These are phyloP conservation scores for Ancistrus triradiatus DNA, from an alignment of 2,113 vertebrate species.

Conservation along the genomic window DNA sequence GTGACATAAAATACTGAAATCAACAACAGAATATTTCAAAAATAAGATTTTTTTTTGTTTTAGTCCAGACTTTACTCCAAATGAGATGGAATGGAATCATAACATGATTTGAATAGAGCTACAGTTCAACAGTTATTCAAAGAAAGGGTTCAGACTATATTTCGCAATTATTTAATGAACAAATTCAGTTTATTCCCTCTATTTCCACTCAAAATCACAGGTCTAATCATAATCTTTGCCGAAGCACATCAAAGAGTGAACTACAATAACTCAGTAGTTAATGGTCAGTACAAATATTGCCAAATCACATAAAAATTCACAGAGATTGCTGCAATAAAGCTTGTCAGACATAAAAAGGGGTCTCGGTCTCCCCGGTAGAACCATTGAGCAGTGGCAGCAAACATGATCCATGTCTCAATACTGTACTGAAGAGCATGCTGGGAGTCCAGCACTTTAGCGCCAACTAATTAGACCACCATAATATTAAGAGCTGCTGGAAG, in stretches of 20 bases:
- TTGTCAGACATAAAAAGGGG: slow-evolving; percentile 44
- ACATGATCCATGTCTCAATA: slow-evolving; percentile 53
- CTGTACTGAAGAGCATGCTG: slow-evolving; percentile 51
- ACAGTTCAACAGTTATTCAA: too few relatives aligned
- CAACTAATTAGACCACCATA: slow-evolving; percentile 59
- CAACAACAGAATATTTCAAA: too few relatives aligned
- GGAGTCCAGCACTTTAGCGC: slow-evolving; percentile 48
- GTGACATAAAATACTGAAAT: too few relatives aligned
- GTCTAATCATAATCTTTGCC: slow-evolving; percentile 28
- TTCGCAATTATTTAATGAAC: too few relatives aligned
- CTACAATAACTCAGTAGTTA: slow-evolving; percentile 31
- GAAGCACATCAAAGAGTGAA: slow-evolving; percentile 32
- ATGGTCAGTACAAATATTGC: slow-evolving; percentile 40
- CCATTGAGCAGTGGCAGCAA: slow-evolving; percentile 44
- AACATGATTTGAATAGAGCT: too few relatives aligned
- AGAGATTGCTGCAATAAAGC: slow-evolving; percentile 48
- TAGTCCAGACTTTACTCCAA: too few relatives aligned
- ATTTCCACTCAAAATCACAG: too few relatives aligned
- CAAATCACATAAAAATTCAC: slow-evolving; percentile 45
- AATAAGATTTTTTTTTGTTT: too few relatives aligned
- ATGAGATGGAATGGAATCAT: too few relatives aligned
- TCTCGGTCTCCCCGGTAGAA: slow-evolving; percentile 43
- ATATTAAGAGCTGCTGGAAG: slow-evolving; percentile 54
- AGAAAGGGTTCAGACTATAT: too few relatives aligned
- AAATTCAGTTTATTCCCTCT: too few relatives aligned